Percentiles rank a stretch among this genome's conserved stretches.
phyloP scores from a whole-genome alignment of 2,113 vertebrate species.

The Puffinus mauretanicus region DNA sequence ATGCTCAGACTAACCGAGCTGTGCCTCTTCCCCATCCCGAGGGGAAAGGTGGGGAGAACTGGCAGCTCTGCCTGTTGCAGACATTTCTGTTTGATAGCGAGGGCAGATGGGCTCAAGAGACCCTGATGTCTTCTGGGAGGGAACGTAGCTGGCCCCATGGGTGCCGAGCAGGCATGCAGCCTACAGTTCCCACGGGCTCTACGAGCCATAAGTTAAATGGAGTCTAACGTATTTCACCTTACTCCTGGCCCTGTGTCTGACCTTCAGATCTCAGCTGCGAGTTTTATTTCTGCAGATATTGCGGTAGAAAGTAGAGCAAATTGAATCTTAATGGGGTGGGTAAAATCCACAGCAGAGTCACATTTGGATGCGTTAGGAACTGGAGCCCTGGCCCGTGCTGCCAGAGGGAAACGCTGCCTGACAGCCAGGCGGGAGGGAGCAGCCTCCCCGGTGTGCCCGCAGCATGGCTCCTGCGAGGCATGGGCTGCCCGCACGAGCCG shows the following conservation, averaged over 20 bases:
- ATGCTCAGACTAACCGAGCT: background rate
- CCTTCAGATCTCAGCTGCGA: background rate
- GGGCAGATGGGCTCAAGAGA: background rate
- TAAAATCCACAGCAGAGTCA: background rate
- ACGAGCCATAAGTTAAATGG: background rate
- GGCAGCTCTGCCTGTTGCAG: background rate
- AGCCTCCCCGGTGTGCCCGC: background rate
- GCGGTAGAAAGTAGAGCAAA: background rate
- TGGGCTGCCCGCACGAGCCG: accelerated
- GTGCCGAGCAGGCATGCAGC: background rate
- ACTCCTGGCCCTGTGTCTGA: background rate
- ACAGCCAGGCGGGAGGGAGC: background rate
- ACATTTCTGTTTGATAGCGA: background rate
- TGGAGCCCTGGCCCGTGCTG: background rate
- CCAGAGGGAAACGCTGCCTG: background rate
- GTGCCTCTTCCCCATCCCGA: accelerated
- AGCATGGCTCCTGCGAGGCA: background rate
- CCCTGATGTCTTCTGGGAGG: background rate
- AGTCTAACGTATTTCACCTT: background rate
- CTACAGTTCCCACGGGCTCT: background rate
- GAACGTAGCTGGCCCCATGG: background rate
- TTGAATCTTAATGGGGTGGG: background rate
- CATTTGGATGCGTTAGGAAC: background rate
- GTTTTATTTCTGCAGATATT: conserved; percentile 2
- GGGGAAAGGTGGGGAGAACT: background rate